Evolutionary conservation across 2,797 vertebrate species (phyloP).

Genomic region (Valencia hispanica): DNA sequence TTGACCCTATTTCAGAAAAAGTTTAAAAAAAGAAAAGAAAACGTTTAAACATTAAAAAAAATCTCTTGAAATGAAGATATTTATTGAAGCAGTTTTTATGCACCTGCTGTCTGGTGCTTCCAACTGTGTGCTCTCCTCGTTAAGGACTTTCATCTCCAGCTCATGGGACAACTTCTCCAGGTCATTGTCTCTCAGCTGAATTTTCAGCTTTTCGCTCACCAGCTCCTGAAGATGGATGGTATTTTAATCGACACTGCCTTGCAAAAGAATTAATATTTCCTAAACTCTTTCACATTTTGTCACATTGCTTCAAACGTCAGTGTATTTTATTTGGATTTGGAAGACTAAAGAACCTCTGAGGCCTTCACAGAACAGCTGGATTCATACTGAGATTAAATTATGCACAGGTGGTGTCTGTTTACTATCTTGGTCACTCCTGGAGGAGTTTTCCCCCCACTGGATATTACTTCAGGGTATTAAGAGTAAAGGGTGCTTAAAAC

Average conservation of each 20-base stretch:
- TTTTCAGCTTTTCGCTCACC: slow-evolving; percentile 91
- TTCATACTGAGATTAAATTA: no score
- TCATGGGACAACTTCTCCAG: slow-evolving; percentile 88
- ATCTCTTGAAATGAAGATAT: background rate
- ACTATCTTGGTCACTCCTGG: no score
- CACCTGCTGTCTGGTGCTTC: slow-evolving; percentile 87
- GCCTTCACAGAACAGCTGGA: no score
- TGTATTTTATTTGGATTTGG: background rate
- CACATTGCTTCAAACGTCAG: background rate
- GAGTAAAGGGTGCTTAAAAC: background rate
- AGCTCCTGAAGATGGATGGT: slow-evolving; percentile 82
- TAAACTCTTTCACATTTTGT: background rate
- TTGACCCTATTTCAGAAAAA: slow-evolving; percentile 82
- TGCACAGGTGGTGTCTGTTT: no score
- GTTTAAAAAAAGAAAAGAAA: background rate
- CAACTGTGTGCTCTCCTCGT: slow-evolving; percentile 83
- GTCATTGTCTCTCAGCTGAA: slow-evolving; percentile 91
- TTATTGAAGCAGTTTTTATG: background rate
- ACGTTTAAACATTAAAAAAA: background rate
- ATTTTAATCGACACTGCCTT: background rate
- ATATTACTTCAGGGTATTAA: background rate
- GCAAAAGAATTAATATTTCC: background rate
- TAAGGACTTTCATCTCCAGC: slow-evolving; percentile 88
- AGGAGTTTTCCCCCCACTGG: no score
- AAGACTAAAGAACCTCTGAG: background rate